Conservation (phyloP, 1,140 invertebrate species). For the Streblospio benedicti region DNA sequence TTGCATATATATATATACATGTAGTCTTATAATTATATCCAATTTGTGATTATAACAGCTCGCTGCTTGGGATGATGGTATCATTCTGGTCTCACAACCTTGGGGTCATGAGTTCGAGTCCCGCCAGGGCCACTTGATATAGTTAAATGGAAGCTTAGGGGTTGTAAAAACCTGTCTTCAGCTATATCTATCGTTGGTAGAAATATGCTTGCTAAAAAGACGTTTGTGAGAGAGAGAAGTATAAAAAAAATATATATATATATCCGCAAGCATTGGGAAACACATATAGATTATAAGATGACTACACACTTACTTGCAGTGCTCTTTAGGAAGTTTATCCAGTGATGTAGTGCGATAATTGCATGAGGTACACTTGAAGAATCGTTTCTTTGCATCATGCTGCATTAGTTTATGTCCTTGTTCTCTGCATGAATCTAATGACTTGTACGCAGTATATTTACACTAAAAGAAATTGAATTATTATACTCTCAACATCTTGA, state of each 20-base stretch:
- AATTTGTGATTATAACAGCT: neutral
- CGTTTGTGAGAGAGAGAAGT: no score
- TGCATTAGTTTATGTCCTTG: conserved; percentile 67
- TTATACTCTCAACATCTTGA: neutral
- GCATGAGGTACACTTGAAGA: conserved; percentile 83
- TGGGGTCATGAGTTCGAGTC: no score
- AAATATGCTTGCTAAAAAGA: no score
- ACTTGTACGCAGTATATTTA: conserved; percentile 78
- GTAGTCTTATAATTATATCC: neutral
- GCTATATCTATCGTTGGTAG: no score
- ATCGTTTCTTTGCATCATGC: conserved; percentile 69
- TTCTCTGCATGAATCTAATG: conserved; percentile 71
- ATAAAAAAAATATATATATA: no score
- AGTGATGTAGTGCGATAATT: conserved; percentile 69
- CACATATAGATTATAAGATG: no score
- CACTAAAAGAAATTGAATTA: conserved; percentile 52
- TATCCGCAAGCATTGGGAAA: no score
- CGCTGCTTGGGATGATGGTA: no score
- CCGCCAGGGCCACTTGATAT: no score
- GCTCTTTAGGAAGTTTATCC: conserved; percentile 63
- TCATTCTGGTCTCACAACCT: no score
- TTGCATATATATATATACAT: neutral
- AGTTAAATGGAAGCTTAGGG: no score
- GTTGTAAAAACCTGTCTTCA: no score
- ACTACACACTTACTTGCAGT: conserved; percentile 52